Percentiles rank a stretch among this genome's conserved stretches.
Conservation (phyloP, 2,797 vertebrate species). For the Oceanodroma leucorhoa region DNA sequence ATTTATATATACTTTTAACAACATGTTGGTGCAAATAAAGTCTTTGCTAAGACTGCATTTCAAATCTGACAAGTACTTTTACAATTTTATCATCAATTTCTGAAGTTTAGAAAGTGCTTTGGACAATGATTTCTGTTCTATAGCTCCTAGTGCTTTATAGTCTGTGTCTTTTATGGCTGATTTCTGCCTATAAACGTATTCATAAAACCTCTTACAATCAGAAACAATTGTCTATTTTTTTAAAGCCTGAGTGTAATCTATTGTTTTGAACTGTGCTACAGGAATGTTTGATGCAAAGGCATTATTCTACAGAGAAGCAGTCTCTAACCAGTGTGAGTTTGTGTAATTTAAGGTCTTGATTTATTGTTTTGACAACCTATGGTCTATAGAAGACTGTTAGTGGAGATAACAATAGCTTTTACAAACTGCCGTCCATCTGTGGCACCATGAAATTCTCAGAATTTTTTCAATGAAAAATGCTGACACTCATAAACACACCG, state of each 20-base stretch:
- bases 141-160: conserved; percentile 40
- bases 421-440: background rate
- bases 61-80: conserved; percentile 26
- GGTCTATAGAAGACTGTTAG: background rate
- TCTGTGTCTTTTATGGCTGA: conserved; percentile 49
- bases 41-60: conserved; percentile 21
- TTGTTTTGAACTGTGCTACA: background rate
- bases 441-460: background rate
- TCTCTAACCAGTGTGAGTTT: background rate
- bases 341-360: background rate
- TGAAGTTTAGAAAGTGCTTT: conserved; percentile 45
- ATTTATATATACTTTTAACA: background rate
- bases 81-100: conserved; percentile 25
- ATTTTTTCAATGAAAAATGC: background rate
- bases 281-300: background rate
- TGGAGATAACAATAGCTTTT: background rate
- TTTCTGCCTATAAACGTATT: conserved; percentile 60
- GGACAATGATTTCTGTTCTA: conserved; percentile 52
- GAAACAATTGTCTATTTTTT: conserved; percentile 25
- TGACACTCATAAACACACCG: background rate
- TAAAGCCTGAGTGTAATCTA: background rate
- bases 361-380: conserved; percentile 16
- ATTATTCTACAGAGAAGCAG: background rate
- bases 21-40: background rate
- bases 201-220: conserved; percentile 47